Percentiles rank a stretch among this genome's conserved stretches.
Evolutionary conservation across 2,797 vertebrate genomes (phyloP).

Genomic region (Forpus xanthops): DNA sequence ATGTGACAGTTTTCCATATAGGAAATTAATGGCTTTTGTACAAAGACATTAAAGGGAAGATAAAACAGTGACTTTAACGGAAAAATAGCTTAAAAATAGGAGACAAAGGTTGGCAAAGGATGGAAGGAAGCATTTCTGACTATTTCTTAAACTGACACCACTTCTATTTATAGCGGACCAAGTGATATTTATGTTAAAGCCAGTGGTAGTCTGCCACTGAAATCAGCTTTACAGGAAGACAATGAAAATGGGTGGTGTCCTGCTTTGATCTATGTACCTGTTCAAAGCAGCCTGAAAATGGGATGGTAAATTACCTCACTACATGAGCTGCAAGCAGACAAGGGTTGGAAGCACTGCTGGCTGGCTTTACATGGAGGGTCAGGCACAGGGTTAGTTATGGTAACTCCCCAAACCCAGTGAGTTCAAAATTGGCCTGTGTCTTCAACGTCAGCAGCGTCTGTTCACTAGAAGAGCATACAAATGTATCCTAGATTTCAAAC

Average conservation of each 20-base stretch:
- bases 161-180: constrained; percentile 22
- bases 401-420: background rate
- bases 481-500: background rate
- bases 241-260: background rate
- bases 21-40: constrained; percentile 58
- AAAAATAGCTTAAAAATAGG: constrained; percentile 51
- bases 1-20: constrained; percentile 39
- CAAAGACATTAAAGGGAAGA: constrained; percentile 48
- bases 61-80: constrained; percentile 28
- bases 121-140: constrained; percentile 34
- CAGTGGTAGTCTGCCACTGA: background rate
- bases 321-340: background rate
- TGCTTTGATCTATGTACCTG: background rate
- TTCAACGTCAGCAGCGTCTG: background rate
- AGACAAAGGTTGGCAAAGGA: constrained; percentile 25
- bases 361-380: background rate
- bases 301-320: background rate
- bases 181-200: background rate
- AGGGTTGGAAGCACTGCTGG: rapidly evolving
- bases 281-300: background rate
- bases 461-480: background rate
- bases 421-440: background rate
- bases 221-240: background rate
- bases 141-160: constrained; percentile 14
- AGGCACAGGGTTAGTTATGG: background rate